Percentiles rank a stretch among this genome's conserved stretches.
Evolutionary conservation across 2,888 invertebrate species (phyloP).

Genomic region (Tiliacea citrago): DNA sequence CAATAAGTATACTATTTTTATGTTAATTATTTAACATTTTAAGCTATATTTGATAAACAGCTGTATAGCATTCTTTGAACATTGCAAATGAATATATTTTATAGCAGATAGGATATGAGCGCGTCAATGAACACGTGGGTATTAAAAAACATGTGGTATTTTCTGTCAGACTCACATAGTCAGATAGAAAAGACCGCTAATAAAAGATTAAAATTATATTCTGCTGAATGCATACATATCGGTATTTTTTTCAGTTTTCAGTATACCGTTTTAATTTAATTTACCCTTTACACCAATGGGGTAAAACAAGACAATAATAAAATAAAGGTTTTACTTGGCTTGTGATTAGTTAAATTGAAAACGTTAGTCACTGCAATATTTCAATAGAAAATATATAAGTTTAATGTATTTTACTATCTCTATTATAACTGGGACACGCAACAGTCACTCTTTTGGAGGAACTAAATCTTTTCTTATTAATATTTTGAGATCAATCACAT

Average conservation of each 20-base stretch:
- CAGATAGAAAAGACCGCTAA: too few relatives aligned
- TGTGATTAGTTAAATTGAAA: slow-evolving; percentile 38
- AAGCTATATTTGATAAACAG: slow-evolving; percentile 43
- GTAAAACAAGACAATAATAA: slow-evolving; percentile 28
- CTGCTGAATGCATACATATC: background rate
- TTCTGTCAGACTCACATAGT: too few relatives aligned
- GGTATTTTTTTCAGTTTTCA: background rate
- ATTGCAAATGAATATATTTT: slow-evolving; percentile 27
- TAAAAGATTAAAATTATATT: slow-evolving; percentile 8
- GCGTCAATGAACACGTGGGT: background rate
- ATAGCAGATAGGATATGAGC: background rate
- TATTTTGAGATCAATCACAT: slow-evolving; percentile 85
- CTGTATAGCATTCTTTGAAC: slow-evolving; percentile 31
- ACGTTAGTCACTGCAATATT: slow-evolving; percentile 56
- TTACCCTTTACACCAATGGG: slow-evolving; percentile 13
- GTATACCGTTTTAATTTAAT: slow-evolving; percentile 16
- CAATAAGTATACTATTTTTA: slow-evolving; percentile 11
- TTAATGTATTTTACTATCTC: slow-evolving; percentile 71
- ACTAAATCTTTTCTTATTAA: slow-evolving; percentile 80
- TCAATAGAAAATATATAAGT: slow-evolving; percentile 61
- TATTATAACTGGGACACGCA: slow-evolving; percentile 77
- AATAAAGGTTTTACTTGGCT: slow-evolving; percentile 8
- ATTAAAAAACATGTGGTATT: slow-evolving; percentile 11
- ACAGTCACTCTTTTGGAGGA: slow-evolving; percentile 81
- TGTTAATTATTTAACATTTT: slow-evolving; percentile 5